Evolutionary conservation across 2,888 invertebrate genomes (phyloP), one percentile per base, ranked within the genome.

Genomic region (Lampropteryx suffumata): DNA sequence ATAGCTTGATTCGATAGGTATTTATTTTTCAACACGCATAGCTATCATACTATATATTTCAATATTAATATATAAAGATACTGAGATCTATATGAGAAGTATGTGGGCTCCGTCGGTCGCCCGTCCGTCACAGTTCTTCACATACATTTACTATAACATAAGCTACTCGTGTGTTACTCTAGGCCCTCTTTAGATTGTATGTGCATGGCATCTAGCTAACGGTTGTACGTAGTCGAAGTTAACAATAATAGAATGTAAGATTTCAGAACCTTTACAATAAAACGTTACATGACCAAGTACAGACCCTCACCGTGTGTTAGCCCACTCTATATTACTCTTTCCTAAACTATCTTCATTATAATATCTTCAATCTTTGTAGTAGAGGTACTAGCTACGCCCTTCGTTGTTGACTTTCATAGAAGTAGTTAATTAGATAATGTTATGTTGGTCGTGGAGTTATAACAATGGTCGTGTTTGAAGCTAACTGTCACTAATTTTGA

Each of bases 401-500:
- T 88, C 87, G 88, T 89, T 89, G 89, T 90, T 90, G 83, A 80
- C 77, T 84, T 79, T 83, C 81, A 69, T 74, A 73, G 82, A 80
- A 81, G 84, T 77, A 75, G 81, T 75, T 67, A 17, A 4, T 76
- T 82, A 84, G 82, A 75, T 62, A 69, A 59, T 50, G 78, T 85
- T 89, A 86, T 82, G 84, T 90, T 88, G 84, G 76, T 86, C 71
- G 72, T 71, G 69, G 68, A 73, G 69, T 78, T 73, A 75, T 59
- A 62, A 49, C 42, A 27, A 39, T 44, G 42, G 36, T 55, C 50
- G 62, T 67, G 63, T 57, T 64, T 57, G 57, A 62, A 74, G 75
- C 84, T 84, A 77, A 76, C 67, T 87, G 88, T 89, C 87, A 88
- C 88, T 89, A 84, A 84, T 79, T 80, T 85, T 76, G 84, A 82